These are phyloP conservation scores for Thymelicus sylvestris DNA, from an alignment of 2,888 invertebrate genomes.

Conservation along the genomic window DNA sequence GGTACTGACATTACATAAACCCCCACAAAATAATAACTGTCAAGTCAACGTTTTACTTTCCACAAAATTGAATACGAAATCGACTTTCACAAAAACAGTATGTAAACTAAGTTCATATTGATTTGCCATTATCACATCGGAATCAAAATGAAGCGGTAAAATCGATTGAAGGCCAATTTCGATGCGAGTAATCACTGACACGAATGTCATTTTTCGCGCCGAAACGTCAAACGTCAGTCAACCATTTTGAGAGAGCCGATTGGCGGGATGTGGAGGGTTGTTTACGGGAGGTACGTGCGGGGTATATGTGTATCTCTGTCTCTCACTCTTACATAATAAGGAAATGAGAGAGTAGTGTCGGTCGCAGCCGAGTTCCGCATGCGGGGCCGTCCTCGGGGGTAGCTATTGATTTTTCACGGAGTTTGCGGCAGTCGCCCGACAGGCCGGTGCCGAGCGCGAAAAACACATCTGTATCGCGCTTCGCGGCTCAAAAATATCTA, in stretches of 20 bases:
- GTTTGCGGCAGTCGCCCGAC: constrained; percentile 81
- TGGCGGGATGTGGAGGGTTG: constrained; percentile 67
- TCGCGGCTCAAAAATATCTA: constrained; percentile 65
- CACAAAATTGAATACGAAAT: constrained; percentile 29
- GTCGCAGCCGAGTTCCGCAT: constrained; percentile 77
- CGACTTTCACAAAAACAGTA: constrained; percentile 17
- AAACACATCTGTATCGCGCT: constrained; percentile 73
- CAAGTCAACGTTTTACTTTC: constrained; percentile 9
- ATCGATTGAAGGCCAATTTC: constrained; percentile 67
- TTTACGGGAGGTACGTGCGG: constrained; percentile 54
- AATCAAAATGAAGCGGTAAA: constrained; percentile 65
- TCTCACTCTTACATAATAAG: constrained; percentile 75
- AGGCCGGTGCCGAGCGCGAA: constrained; percentile 81
- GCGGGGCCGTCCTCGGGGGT: constrained; percentile 71
- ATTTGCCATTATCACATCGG: constrained; percentile 45
- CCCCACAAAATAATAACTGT: constrained; percentile 1
- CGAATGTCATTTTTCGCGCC: constrained; percentile 79
- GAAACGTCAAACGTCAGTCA: constrained; percentile 78
- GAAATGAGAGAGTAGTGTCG: constrained; percentile 80
- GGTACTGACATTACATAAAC: background rate
- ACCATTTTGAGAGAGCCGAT: constrained; percentile 69
- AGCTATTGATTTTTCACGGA: constrained; percentile 79
- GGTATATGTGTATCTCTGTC: constrained; percentile 64
- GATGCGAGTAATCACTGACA: constrained; percentile 60
- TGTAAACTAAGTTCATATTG: constrained; percentile 40